A percentile compares a stretch with the other conserved stretches of the same genome.
These are phyloP conservation scores for Drosophila flavopinicola DNA, from an alignment of 2,888 invertebrate species.

Conservation along the genomic window DNA sequence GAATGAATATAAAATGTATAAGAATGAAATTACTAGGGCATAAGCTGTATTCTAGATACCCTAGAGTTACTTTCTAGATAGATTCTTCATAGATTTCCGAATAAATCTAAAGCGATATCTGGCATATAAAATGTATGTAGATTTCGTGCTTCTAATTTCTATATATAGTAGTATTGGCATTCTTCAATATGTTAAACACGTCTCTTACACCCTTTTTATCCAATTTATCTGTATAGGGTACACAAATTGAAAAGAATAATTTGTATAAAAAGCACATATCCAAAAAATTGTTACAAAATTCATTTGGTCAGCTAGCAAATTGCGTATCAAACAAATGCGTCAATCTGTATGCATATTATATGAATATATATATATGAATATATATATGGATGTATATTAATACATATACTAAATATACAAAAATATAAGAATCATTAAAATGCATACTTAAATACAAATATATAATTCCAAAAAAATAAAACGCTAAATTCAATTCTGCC, in stretches of 20 bases:
- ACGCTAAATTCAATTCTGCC: slow-evolving; percentile 12
- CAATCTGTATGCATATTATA: slow-evolving; percentile 34
- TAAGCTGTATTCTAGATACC: background rate
- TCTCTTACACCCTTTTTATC: background rate
- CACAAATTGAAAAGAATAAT: background rate
- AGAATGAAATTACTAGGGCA: background rate
- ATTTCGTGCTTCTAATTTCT: too few species aligned
- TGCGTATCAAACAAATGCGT: slow-evolving; percentile 61
- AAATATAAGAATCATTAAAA: slow-evolving; percentile 13
- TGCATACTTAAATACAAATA: slow-evolving; percentile 4
- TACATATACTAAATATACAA: background rate
- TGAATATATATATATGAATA: background rate
- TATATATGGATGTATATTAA: background rate
- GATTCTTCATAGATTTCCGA: too few species aligned
- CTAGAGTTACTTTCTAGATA: too few species aligned
- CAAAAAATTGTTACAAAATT: slow-evolving; percentile 52
- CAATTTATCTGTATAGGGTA: background rate
- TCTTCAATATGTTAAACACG: too few species aligned
- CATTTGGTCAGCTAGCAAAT: slow-evolving; percentile 45
- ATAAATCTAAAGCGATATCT: too few species aligned
- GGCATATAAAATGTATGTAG: too few species aligned
- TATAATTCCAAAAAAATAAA: slow-evolving; percentile 19
- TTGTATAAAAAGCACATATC: background rate
- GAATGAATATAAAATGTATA: background rate
- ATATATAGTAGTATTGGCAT: too few species aligned